Conservation (phyloP, 2,888 invertebrate species). For the Melolontha melolontha region DNA sequence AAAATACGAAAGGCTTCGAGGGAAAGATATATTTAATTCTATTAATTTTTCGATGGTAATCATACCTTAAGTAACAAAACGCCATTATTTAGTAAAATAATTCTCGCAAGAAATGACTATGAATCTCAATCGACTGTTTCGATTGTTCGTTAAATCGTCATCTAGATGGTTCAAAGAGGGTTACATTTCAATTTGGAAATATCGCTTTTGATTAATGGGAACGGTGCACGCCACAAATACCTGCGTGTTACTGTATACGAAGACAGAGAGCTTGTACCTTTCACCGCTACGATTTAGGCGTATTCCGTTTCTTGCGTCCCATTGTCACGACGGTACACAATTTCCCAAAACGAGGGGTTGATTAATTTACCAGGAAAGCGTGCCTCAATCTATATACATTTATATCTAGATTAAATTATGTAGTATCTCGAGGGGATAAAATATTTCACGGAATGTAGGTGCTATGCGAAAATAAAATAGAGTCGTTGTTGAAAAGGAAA, state of each 20-base stretch:
- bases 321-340: conserved; percentile 24
- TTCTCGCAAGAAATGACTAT: too few relatives aligned
- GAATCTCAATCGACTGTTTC: conserved; percentile 7
- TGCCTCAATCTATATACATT: conserved; percentile 13
- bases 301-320: conserved; percentile 24
- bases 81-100: too few relatives aligned
- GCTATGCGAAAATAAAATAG: conserved; percentile 8
- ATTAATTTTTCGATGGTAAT: too few relatives aligned
- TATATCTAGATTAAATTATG: neutral
- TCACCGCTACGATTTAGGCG: neutral
- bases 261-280: conserved; percentile 1
- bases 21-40: too few relatives aligned
- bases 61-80: too few relatives aligned
- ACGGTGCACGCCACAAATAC: conserved; percentile 41
- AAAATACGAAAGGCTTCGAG: too few relatives aligned
- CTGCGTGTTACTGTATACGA: conserved; percentile 18
- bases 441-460: conserved; percentile 18
- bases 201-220: conserved; percentile 44
- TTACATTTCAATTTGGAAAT: conserved; percentile 47
- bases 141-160: conserved; percentile 1
- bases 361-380: conserved; percentile 28
- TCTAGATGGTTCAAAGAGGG: conserved; percentile 41
- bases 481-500: neutral
- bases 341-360: conserved; percentile 27
- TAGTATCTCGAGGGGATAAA: conserved; percentile 15